Evolutionary conservation across 2,113 vertebrate species (phyloP).

Genomic region (Pygoscelis adeliae): DNA sequence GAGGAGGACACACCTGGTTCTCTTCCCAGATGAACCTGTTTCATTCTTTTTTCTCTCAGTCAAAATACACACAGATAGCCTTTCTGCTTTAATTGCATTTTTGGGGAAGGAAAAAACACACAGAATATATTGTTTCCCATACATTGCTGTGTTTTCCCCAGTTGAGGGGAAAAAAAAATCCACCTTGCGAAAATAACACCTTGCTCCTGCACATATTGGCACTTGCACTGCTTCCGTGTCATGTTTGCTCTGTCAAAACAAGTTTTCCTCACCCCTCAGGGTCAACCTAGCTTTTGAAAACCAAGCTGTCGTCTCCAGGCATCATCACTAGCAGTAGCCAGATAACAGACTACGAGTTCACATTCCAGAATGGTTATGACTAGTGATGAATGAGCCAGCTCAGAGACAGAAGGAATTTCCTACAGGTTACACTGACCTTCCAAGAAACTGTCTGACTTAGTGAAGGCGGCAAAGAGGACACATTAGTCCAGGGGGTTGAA

Average conservation of each 20-base stretch:
- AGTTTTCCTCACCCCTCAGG: conserved; percentile 54
- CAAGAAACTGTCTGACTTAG: conserved; percentile 12
- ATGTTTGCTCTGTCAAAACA: conserved; percentile 58
- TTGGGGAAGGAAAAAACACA: neutral
- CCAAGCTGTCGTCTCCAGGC: conserved; percentile 57
- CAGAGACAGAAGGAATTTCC: conserved; percentile 53
- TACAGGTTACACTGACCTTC: conserved; percentile 67
- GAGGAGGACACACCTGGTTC: neutral
- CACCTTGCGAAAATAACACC: conserved; percentile 32
- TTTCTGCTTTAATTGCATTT: neutral
- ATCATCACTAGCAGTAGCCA: conserved; percentile 42
- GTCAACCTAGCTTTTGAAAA: conserved; percentile 65
- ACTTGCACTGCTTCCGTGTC: conserved; percentile 11
- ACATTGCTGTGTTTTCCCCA: neutral
- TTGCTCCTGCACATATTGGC: conserved; percentile 16
- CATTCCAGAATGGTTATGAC: conserved; percentile 57
- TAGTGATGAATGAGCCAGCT: conserved; percentile 57
- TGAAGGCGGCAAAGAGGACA: neutral
- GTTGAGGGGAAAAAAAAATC: neutral
- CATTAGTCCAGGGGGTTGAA: neutral
- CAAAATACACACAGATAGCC: neutral
- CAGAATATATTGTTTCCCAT: neutral
- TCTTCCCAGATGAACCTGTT: neutral
- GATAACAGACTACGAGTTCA: conserved; percentile 24
- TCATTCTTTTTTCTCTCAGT: neutral